Evolutionary conservation across 2,888 invertebrate species (phyloP).

Genomic region (Gari tellinella): DNA sequence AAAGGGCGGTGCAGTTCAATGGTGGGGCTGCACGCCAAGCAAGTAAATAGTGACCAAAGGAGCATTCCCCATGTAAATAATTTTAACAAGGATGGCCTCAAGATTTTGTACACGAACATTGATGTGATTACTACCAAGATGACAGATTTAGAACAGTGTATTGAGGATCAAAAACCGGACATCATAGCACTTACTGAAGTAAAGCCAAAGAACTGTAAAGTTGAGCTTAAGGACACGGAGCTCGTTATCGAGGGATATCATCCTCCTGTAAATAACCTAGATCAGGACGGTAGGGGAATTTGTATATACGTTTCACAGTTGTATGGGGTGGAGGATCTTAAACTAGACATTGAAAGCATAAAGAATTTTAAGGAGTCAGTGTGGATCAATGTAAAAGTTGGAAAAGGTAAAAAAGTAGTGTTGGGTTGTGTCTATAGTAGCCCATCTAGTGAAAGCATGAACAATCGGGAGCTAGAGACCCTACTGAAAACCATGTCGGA

Average conservation of each 20-base stretch:
- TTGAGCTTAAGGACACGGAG: neutral
- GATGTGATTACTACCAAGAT: conserved; percentile 4
- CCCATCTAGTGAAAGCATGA: neutral
- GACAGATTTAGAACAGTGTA: neutral
- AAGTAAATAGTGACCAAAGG: neutral
- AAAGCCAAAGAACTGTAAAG: conserved; percentile 3
- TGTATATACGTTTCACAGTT: neutral
- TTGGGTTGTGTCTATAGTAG: neutral
- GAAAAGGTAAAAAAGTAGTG: neutral
- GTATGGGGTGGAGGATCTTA: conserved; percentile 3
- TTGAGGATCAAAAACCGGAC: conserved; percentile 2
- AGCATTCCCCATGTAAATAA: conserved; percentile 2
- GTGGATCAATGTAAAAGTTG: neutral
- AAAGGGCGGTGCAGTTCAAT: conserved; percentile 1
- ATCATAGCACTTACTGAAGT: conserved; percentile 1
- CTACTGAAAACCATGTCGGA: too few relatives aligned
- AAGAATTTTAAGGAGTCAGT: neutral
- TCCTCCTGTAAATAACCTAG: conserved; percentile 2
- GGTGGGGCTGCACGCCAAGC: conserved; percentile 6
- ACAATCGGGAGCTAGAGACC: neutral
- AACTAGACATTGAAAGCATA: neutral
- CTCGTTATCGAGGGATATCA: conserved; percentile 6
- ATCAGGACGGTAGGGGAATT: conserved; percentile 1
- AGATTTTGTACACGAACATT: neutral
- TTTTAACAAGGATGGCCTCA: neutral